These are phyloP conservation scores for Ylistrum balloti DNA, from an alignment of 1,140 invertebrate genomes.

Conservation along the genomic window DNA sequence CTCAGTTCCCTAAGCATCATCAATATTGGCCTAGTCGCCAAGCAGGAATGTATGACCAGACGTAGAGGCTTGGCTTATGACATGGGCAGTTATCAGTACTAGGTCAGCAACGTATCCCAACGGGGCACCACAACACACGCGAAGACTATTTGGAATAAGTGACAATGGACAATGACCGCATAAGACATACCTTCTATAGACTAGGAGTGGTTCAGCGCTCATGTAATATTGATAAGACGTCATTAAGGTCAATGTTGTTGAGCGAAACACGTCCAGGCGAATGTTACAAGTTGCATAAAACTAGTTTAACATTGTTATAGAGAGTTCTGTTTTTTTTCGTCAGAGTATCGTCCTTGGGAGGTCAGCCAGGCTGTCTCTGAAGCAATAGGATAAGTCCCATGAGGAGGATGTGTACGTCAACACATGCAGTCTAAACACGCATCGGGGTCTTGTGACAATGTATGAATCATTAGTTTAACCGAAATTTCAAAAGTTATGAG, in stretches of 20 bases:
- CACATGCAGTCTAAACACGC: background rate
- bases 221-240: background rate
- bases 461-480: slow-evolving; percentile 39
- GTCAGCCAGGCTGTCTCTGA: background rate
- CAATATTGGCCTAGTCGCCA: background rate
- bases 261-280: background rate
- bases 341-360: background rate
- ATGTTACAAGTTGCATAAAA: background rate
- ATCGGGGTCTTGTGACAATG: background rate
- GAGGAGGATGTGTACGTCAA: background rate
- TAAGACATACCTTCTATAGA: too few relatives aligned
- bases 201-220: background rate
- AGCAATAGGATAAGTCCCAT: background rate
- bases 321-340: background rate
- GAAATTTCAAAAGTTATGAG: background rate
- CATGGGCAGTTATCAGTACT: background rate
- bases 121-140: background rate
- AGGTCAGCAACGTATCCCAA: background rate
- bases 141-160: too few relatives aligned
- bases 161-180: too few relatives aligned
- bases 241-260: background rate
- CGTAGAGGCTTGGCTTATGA: background rate
- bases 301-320: background rate
- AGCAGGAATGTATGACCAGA: background rate
- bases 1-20: background rate